A percentile compares a stretch with the other conserved stretches of the same genome.
Conservation (phyloP, 1,140 invertebrate species). For the Mactra quadrangularis region DNA sequence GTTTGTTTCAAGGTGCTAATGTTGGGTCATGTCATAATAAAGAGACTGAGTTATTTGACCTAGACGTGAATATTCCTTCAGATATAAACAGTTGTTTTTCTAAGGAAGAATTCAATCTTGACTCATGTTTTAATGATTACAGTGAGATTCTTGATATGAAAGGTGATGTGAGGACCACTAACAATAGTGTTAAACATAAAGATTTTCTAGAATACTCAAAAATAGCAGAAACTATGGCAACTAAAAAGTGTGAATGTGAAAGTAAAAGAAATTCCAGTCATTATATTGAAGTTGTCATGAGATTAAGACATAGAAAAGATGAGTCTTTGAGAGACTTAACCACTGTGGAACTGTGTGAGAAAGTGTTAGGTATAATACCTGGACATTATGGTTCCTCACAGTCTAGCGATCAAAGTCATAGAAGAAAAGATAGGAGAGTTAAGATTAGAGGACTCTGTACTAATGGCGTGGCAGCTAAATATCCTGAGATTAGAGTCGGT, state of each 20-base stretch:
- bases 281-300: slow-evolving; percentile 23
- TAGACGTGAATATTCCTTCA: slow-evolving; percentile 18
- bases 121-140: slow-evolving; percentile 14
- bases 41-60: slow-evolving; percentile 5
- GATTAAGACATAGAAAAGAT: slow-evolving; percentile 16
- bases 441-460: slow-evolving; percentile 46
- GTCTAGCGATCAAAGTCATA: slow-evolving; percentile 12
- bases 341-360: slow-evolving; percentile 55
- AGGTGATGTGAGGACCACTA: not conserved
- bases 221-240: not conserved
- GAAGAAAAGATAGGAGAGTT: slow-evolving; percentile 46
- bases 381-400: slow-evolving; percentile 45
- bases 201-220: slow-evolving; percentile 25
- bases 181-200: slow-evolving; percentile 9
- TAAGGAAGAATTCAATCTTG: slow-evolving; percentile 6
- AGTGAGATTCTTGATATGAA: not conserved
- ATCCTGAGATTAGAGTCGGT: slow-evolving; percentile 49
- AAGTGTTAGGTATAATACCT: slow-evolving; percentile 48
- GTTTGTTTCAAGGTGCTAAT: slow-evolving; percentile 41
- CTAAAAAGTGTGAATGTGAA: slow-evolving; percentile 25
- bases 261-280: slow-evolving; percentile 2
- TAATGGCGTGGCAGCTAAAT: slow-evolving; percentile 43
- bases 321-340: not conserved
- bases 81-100: slow-evolving; percentile 51
- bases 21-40: not conserved